Conservation (phyloP, 2,888 invertebrate species). For the Cephonodes hylas region DNA sequence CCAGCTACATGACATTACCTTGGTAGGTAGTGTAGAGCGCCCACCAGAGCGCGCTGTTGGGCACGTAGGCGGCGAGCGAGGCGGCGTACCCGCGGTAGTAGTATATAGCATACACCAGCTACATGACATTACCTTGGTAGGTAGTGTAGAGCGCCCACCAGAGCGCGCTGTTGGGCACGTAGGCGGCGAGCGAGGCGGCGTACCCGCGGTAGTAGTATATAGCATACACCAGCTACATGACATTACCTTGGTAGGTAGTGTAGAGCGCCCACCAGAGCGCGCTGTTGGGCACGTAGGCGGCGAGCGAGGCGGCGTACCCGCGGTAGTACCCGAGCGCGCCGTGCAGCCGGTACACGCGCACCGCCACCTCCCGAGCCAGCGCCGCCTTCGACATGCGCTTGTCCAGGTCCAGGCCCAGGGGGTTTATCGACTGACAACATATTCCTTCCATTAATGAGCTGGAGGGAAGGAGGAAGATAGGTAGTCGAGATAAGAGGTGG, state of each 20-base stretch:
- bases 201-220: constrained; percentile 95
- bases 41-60: constrained; percentile 99
- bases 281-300: constrained; percentile 97
- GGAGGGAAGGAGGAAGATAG: too few relatives aligned
- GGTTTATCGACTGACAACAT: constrained; percentile 82
- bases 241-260: constrained; percentile 93
- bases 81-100: constrained; percentile 97
- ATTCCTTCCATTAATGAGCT: too few relatives aligned
- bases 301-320: constrained; percentile 95
- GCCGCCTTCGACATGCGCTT: constrained; percentile 83
- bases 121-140: constrained; percentile 92
- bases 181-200: constrained; percentile 93
- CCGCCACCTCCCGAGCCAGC: constrained; percentile 87
- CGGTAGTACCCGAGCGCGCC: constrained; percentile 95
- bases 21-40: constrained; percentile 95
- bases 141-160: constrained; percentile 98
- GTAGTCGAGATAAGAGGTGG: too few relatives aligned
- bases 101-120: too few relatives aligned
- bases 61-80: constrained; percentile 95
- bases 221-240: too few relatives aligned
- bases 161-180: constrained; percentile 97
- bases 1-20: too few relatives aligned
- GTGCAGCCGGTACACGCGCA: constrained; percentile 89
- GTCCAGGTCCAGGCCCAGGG: constrained; percentile 86
- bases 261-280: constrained; percentile 99